Percentiles rank a stretch among this genome's conserved stretches.
Conservation (phyloP, 2,888 invertebrate species). For the Quadroppia sp. region DNA sequence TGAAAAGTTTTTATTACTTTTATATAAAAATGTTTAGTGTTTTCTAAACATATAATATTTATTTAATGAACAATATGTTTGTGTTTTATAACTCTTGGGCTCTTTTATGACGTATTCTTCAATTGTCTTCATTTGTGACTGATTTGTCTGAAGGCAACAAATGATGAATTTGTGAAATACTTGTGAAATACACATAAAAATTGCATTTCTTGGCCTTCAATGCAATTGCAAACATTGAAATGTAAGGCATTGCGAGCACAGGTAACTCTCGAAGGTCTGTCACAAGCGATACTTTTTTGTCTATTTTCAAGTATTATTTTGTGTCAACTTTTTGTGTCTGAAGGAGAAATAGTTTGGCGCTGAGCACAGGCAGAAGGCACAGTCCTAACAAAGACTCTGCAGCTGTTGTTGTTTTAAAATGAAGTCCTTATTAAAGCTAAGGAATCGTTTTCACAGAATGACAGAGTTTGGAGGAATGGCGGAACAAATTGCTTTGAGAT, state of each 20-base stretch:
- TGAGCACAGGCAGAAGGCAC: neutral
- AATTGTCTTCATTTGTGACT: neutral
- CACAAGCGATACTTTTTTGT: neutral
- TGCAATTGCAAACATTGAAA: neutral
- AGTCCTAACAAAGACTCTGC: slow-evolving; percentile 1
- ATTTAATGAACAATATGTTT: neutral
- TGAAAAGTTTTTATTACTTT: neutral
- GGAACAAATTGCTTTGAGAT: slow-evolving; percentile 31
- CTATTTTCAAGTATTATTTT: neutral
- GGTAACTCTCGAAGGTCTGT: neutral
- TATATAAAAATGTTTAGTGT: neutral
- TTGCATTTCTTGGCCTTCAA: slow-evolving; percentile 3
- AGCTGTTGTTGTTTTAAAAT: slow-evolving; percentile 32
- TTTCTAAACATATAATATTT: neutral
- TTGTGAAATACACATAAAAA: neutral
- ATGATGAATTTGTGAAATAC: neutral
- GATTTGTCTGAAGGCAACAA: neutral
- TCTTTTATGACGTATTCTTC: neutral
- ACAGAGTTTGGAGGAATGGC: slow-evolving; percentile 13
- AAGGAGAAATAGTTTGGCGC: slow-evolving; percentile 10
- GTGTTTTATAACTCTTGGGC: neutral
- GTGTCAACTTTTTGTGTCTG: neutral
- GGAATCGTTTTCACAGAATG: slow-evolving; percentile 30
- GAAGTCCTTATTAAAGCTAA: slow-evolving; percentile 27
- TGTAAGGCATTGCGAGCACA: neutral